Base-by-base conservation (phyloP, 1,140 invertebrate genomes). In the Aricia agestis region DNA sequence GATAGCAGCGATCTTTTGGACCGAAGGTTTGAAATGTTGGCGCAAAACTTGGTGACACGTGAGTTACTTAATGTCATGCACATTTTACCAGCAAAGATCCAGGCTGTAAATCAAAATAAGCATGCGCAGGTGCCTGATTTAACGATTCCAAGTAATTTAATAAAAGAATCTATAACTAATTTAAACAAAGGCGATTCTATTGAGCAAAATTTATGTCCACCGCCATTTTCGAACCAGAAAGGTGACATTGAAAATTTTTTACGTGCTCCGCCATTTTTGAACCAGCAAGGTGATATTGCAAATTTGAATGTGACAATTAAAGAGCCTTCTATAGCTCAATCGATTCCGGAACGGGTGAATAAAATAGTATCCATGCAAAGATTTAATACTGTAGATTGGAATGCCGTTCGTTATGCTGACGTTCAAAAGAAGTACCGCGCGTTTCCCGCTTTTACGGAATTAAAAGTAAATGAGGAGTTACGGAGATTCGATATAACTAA, bases 381-480 rank as follows among this genome's bases (percentile, higher is more conserved):
- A 45, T 73, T 73, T 68, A 19, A 73, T 31, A 36, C 42, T 2
- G n/a, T 45, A 1, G 74, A 77, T 45, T 73, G 73, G 77, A 76
- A 78, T 68, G 42, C 73, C 9, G 69, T 78, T 18, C 76, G 76
- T 17, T 78, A 76, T 65, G 52, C 72, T 6, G 76, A 78, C 10
- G 65, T 65, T 18, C 74, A 77, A 42, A 77, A 79, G 42, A 79
- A 75, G 42, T 75, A 77, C 58, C 17, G 59, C 1, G 76, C 75
- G 2, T 71, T 25, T 17, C 75, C 77, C 1, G 75, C 65, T 31
- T 78, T 79, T 67, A 72, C 72, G 4, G 72, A 79, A 57, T 41
- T 79, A 66, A 77, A 72, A 72, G 57, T 77, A 58, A 77, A 79
- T 71, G 73, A 79, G 42, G 74, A 77, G 52, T 31, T 79, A 15